These are phyloP conservation scores for Spea bombifrons DNA, from an alignment of 2,113 vertebrate genomes.

Conservation along the genomic window DNA sequence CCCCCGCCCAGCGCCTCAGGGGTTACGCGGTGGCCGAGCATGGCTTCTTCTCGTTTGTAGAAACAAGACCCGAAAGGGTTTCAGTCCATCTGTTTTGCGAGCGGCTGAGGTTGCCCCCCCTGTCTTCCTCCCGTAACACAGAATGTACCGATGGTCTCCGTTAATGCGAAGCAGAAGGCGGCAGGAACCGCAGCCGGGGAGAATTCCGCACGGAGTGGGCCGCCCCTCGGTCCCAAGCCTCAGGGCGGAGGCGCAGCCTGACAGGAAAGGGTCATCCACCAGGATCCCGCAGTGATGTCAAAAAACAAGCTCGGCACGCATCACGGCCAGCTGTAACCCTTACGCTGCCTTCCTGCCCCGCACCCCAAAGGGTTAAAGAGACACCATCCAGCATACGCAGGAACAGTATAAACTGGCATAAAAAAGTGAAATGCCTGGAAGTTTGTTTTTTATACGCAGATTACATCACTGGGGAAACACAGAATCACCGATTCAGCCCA, in stretches of 20 bases:
- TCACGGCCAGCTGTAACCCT: constrained; percentile 6
- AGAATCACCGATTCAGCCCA: too few species aligned
- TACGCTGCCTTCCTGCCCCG: not conserved
- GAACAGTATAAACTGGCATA: too few species aligned
- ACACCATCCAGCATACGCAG: too few species aligned
- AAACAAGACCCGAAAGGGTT: not conserved
- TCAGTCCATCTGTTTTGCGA: not conserved
- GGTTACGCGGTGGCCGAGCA: not conserved
- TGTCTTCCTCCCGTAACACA: not conserved
- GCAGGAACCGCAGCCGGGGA: constrained; percentile 17
- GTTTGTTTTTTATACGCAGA: too few species aligned
- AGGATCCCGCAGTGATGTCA: constrained; percentile 25
- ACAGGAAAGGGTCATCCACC: constrained; percentile 27
- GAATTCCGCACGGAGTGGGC: constrained; percentile 19
- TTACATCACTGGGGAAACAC: too few species aligned
- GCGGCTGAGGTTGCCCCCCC: not conserved
- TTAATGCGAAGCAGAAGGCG: constrained; percentile 27
- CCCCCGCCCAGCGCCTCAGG: not conserved
- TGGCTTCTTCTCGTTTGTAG: not conserved
- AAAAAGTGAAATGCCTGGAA: too few species aligned
- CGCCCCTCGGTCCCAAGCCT: not conserved
- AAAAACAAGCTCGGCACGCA: constrained; percentile 6
- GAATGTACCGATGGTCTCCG: not conserved
- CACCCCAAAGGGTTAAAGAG: too few species aligned
- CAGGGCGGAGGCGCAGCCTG: constrained; percentile 20